Evolutionary conservation across 2,888 invertebrate genomes (phyloP), one percentile per base, ranked within the genome.

Genomic region (Lithosia quadra): DNA sequence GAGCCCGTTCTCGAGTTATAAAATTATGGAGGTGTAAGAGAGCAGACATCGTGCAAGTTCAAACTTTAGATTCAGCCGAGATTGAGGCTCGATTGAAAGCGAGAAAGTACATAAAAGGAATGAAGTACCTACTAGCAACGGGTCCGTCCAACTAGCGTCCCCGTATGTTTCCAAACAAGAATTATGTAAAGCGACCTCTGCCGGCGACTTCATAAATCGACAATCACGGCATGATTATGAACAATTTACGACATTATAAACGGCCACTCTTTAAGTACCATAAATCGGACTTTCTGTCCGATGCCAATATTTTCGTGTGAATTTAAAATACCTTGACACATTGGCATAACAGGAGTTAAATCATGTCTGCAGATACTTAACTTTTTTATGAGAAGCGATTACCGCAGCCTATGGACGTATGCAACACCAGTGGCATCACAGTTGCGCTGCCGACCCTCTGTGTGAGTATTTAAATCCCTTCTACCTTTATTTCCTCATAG

Each of bases 151-250:
- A 15, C 33, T 13, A 53, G 4, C 36, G 13, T 11, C 4, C 15
- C 61, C 71, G 71, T 82, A 72, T 80, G 77, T 79, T 79, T 83
- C 36, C 77, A 74, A 65, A 70, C 69, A 84, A 86, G 86, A 89
- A 87, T 90, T 89, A 90, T 90, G 89, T 85, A 86, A 86, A 88
- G 83, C 85, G 87, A 87, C 81, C 81, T 81, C 72, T 76, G 78
- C 76, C 66, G 78, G 74, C 67, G 71, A 78, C 83, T 87, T 83
- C 85, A 88, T 91, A 89, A 90, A 90, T 90, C 86, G 88, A 85
- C 83, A 84, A 79, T 81, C 73, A 72, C 65, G 81, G 78, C 80
- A 76, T 85, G 89, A 89, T 90, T 88, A 88, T 85, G 78, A 78
- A 83, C 84, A 81, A 86, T 88, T 89, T 87, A 87, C 84, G 81